Conservation (phyloP, 2,888 invertebrate species). For the Druceiella hillmani region DNA sequence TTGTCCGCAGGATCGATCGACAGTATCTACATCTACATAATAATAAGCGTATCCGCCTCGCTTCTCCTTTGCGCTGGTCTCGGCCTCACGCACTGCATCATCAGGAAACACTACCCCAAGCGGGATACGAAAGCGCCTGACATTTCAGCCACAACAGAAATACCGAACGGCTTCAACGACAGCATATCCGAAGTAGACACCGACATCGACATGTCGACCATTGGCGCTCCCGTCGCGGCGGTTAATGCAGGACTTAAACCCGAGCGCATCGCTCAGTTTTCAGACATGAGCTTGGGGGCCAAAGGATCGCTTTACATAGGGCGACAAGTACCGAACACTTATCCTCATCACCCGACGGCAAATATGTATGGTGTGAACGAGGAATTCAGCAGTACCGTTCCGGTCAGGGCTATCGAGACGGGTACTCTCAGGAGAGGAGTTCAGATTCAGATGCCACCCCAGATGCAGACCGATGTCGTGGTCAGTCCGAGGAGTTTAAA, state of each 20-base stretch:
- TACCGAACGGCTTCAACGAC: constrained; percentile 79
- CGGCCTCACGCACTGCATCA: constrained; percentile 63
- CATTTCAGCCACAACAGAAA: constrained; percentile 66
- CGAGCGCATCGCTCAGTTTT: constrained; percentile 38
- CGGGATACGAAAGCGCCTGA: constrained; percentile 63
- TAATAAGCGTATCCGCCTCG: constrained; percentile 67
- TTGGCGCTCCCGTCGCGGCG: constrained; percentile 57
- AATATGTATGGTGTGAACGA: constrained; percentile 51
- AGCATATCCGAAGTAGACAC: constrained; percentile 82
- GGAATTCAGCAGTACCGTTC: constrained; percentile 38
- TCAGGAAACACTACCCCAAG: constrained; percentile 59
- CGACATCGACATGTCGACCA: constrained; percentile 67
- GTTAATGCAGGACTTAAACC: constrained; percentile 42
- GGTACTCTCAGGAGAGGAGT: constrained; percentile 34
- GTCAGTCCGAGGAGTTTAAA: constrained; percentile 58
- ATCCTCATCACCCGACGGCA: constrained; percentile 43
- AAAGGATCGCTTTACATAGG: constrained; percentile 49
- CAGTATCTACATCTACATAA: constrained; percentile 78
- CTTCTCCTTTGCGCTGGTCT: constrained; percentile 67
- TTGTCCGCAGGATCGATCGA: constrained; percentile 63
- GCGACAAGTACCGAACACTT: constrained; percentile 46
- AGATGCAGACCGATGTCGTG: constrained; percentile 47
- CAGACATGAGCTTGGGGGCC: constrained; percentile 42
- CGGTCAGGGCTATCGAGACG: constrained; percentile 31
- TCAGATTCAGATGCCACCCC: constrained; percentile 41